These are phyloP conservation scores for Nymphalis urticae DNA, from an alignment of 2,888 invertebrate genomes.

Conservation along the genomic window DNA sequence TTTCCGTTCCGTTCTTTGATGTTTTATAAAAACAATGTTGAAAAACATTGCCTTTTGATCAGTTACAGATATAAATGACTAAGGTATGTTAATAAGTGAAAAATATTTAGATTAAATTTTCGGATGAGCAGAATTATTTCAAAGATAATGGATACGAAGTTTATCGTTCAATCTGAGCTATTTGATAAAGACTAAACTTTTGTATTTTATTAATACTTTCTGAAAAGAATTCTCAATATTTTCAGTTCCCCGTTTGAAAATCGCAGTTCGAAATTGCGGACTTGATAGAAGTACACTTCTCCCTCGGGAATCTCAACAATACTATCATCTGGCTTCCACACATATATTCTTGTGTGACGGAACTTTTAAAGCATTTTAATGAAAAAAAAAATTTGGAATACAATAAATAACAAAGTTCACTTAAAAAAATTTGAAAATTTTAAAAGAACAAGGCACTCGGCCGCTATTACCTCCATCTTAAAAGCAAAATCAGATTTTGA, in stretches of 20 bases:
- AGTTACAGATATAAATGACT: not conserved
- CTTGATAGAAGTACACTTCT: constrained; percentile 1
- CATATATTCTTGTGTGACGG: not conserved
- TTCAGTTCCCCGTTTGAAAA: not conserved
- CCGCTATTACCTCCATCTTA: constrained; percentile 36
- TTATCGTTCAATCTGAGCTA: no score
- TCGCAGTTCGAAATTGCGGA: constrained; percentile 9
- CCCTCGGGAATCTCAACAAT: constrained; percentile 1
- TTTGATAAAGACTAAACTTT: not conserved
- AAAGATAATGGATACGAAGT: not conserved
- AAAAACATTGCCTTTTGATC: constrained; percentile 37
- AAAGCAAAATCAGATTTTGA: constrained; percentile 64
- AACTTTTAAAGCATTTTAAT: not conserved
- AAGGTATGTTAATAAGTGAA: not conserved
- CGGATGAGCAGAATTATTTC: not conserved
- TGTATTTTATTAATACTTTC: not conserved
- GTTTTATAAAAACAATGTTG: constrained; percentile 40
- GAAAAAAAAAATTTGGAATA: not conserved
- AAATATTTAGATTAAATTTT: not conserved
- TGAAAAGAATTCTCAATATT: not conserved
- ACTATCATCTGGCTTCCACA: not conserved
- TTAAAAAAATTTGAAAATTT: constrained; percentile 8
- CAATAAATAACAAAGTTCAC: not conserved
- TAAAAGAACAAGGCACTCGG: constrained; percentile 10
- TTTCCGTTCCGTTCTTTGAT: constrained; percentile 25